Evolutionary conservation across 2,113 vertebrate species (phyloP), one percentile per base, ranked within the genome.

Genomic region (Baryphthengus martii): DNA sequence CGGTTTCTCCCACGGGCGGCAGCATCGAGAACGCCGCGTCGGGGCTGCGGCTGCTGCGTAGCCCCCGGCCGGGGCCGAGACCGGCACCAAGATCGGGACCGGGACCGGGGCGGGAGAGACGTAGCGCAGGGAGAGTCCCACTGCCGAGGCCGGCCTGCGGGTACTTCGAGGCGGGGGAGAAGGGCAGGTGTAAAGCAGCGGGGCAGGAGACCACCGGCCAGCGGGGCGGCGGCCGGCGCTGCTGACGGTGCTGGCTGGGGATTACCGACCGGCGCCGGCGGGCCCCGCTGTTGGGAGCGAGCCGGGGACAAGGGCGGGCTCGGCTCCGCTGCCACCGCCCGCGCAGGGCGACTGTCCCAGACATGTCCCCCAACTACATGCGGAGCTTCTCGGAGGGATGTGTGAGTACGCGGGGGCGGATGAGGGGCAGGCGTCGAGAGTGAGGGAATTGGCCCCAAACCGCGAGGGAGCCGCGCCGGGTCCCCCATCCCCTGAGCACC

Each of bases 341-440:
- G 84, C 92, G 59, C 79, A 49, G 94, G 88, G 89, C 95, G 62
- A 63, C 79, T 84, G 95, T 87, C 89, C 76, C 92, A 95, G 96
- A 91, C 95, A 98, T 98, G 98, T 99, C 98, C 97, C 97, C 98
- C 96, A 99, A 98, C 97, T 99, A 98, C 97, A 98, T 98, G 97
- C 98, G 97, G 96, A 99, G 98, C 97, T 99, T 99, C 98, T 99
- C 98, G 92, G 98, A 99, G 97, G 98, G 98, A 98, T 99, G 98
- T 96, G 98, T 98, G 96, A 99, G 98, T 99, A 98, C 77, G 56
- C 71, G 31, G 44, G 25, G 33, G 31, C 4, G 31, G n/a, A 35
- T 10, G 16, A 13, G 35, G n/a, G 15, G 44, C 35, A 21, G 19
- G 42, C 42, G 50, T 39, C 17, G 40, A 31, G 35, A 73, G 59